Base-by-base conservation (phyloP, 2,113 vertebrate species). In the Corydoras sp. region DNA sequence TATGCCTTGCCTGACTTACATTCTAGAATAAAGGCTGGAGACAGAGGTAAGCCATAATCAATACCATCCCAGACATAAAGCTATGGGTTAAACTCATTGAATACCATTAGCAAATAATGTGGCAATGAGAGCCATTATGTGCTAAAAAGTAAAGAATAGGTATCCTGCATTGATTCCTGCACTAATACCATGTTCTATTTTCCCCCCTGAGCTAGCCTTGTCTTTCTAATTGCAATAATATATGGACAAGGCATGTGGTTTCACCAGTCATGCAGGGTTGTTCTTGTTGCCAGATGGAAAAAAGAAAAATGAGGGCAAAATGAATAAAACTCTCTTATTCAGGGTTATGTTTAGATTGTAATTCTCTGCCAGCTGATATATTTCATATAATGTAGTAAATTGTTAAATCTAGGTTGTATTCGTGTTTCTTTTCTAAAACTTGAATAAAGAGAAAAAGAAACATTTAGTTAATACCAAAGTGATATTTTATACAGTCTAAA, bases 21-120 rank as follows among this genome's bases (percentile, higher is more conserved):
- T 62, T 30, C 61, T 69, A 49, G 67, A 74, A 62, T 59, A 79
- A 72, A 76, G 69, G 56, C 48, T 11, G 24, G 63, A 58, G 71
- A 68, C 13, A 69, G 64, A 69, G 68, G 73, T 76, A 79, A 76
- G 73, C 67, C 68, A 35, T 76, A 79, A 79, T 79, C 77, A 43
- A 79, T 79, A 73, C 55, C 9, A 51, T 69, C 65, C 69, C 69
- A 56, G 54, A 68, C 69, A 56, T 54, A 31, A 43, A 65, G 51
- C 65, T 74, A 66, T 24, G 71, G 50, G 53, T 72, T 49, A 75
- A 50, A 68, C 69, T 62, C 32, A 75, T 75, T 75, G 65, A 69
- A 79, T 76, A 79, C 59, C 69, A 75, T 76, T 75, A 72, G 60
- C 65, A 65, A 59, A 59, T 70, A 70, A 73, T 32, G 55, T 58